Base-by-base conservation (phyloP, 2,113 vertebrate species). In the Thunnus thynnus region DNA sequence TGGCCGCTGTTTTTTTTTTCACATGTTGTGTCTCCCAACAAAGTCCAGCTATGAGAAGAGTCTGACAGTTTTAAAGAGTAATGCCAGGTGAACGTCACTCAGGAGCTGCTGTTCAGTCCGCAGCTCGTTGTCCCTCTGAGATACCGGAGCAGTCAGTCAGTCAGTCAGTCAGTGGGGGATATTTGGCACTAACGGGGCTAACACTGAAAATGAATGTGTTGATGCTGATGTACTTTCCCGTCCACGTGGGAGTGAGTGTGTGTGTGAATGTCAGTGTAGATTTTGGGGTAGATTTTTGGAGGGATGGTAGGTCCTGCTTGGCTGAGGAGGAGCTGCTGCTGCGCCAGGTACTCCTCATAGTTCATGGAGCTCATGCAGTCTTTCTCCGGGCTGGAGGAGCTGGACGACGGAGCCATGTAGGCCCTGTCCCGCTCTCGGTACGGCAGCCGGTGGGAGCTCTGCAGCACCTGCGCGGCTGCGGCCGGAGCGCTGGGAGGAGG, bases 141-240 rank as follows among this genome's bases (percentile, higher is more conserved):
- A 60, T 14, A 22, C 76, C 13, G 74, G 25, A 78, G 25, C 52
- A 80, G 66, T 70, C 5, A 2, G 18, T 30, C 5, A 2, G 18
- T 30, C 52, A 80, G 66, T 70, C 52, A 80, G 66, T 70, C 5
- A 2, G 18, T 30, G 69, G 68, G 41, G 70, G 41, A 30, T 11
- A 22, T 64, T 66, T 80, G 81, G 81, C 78, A 85, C 82, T 3
- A 30, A 2, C 11, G 54, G 87, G 54, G 87, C 95, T 95, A 99
- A 96, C 98, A 99, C 89, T 98, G 98, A 89, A 96, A 99, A 88
- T 98, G 98, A 54, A 97, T 96, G 92, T 99, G 98, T 76, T 99
- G 98, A 87, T 98, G 98, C 91, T 98, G 97, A 80, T 98, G 98
- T 16, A 97, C 94, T 90, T 98, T 99, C 72, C 97, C 98, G 22